Conservation (phyloP, 30 jellyfish, hydroid and myxozoan species). For the Catostylus mosaicus region DNA sequence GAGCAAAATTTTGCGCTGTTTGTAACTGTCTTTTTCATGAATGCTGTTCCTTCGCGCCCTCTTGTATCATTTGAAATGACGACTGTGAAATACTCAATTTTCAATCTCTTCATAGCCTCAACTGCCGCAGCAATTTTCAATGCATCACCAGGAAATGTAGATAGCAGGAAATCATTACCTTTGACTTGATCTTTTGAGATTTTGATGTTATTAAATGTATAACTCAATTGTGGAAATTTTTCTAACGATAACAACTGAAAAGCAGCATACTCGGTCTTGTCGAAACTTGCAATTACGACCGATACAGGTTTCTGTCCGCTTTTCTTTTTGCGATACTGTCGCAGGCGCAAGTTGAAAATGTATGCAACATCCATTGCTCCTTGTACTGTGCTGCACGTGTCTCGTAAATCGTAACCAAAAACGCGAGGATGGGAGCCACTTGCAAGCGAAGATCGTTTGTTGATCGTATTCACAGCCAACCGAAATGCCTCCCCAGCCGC, state of each 20-base stretch:
- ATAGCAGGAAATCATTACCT: slow-evolving; percentile 21
- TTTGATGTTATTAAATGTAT: slow-evolving; percentile 54
- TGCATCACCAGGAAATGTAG: slow-evolving; percentile 80
- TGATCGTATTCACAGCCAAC: slow-evolving; percentile 52
- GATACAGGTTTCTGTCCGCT: slow-evolving; percentile 64
- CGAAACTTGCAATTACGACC: slow-evolving; percentile 70
- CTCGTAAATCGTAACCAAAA: slow-evolving; percentile 87
- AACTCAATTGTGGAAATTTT: slow-evolving; percentile 78
- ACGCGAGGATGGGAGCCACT: slow-evolving; percentile 13
- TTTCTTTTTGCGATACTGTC: slow-evolving; percentile 21
- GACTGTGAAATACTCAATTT: slow-evolving; percentile 69
- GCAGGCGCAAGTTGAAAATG: slow-evolving; percentile 59
- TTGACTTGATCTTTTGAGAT: slow-evolving; percentile 6
- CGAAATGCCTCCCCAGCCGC: slow-evolving; percentile 65
- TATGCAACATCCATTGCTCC: slow-evolving; percentile 72
- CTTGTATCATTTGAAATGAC: slow-evolving; percentile 69
- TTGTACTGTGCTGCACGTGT: slow-evolving; percentile 57
- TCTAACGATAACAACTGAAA: slow-evolving; percentile 55
- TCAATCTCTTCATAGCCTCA: slow-evolving; percentile 48
- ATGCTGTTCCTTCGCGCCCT: slow-evolving; percentile 46
- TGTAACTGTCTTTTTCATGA: slow-evolving; percentile 30
- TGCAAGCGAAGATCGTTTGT: slow-evolving; percentile 13
- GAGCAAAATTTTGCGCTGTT: slow-evolving; percentile 16
- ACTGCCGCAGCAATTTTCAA: slow-evolving; percentile 71
- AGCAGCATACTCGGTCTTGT: slow-evolving; percentile 23